These are phyloP conservation scores for Rhimphoctona megacephalus DNA, from an alignment of 2,888 invertebrate species.

Conservation along the genomic window DNA sequence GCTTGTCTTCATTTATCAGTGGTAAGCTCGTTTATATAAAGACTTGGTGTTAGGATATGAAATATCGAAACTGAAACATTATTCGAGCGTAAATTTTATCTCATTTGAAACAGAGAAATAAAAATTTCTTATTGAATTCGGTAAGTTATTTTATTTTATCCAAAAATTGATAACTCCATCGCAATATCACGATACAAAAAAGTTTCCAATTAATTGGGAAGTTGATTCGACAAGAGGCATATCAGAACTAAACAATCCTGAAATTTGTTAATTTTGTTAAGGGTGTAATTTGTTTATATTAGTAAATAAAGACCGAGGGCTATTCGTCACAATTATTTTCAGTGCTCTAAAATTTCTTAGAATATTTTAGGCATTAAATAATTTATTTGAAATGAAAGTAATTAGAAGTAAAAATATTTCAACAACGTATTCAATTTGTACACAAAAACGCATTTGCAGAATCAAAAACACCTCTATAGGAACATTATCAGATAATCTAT, in stretches of 20 bases:
- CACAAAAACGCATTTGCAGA: not conserved
- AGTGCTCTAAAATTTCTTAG: not conserved
- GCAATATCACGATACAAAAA: not conserved
- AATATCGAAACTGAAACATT: not conserved
- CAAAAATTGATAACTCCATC: not conserved
- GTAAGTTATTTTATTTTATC: not conserved
- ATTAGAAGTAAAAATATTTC: not conserved
- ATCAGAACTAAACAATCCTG: not conserved
- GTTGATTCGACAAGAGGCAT: not conserved
- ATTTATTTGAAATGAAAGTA: not conserved
- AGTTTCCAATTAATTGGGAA: not conserved
- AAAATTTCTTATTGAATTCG: not conserved
- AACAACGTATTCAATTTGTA: not conserved
- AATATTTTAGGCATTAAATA: not conserved
- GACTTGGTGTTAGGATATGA: not conserved
- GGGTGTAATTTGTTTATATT: no score
- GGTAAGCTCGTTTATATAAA: not conserved
- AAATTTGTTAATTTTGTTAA: no score
- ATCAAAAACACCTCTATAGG: not conserved
- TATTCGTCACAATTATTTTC: not conserved
- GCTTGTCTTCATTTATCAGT: not conserved
- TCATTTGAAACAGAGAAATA: not conserved
- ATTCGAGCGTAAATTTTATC: not conserved
- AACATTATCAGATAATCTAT: not conserved
- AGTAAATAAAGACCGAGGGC: not conserved